Evolutionary conservation across 2,888 invertebrate species (phyloP).

Genomic region (Petrolisthes manimaculis): DNA sequence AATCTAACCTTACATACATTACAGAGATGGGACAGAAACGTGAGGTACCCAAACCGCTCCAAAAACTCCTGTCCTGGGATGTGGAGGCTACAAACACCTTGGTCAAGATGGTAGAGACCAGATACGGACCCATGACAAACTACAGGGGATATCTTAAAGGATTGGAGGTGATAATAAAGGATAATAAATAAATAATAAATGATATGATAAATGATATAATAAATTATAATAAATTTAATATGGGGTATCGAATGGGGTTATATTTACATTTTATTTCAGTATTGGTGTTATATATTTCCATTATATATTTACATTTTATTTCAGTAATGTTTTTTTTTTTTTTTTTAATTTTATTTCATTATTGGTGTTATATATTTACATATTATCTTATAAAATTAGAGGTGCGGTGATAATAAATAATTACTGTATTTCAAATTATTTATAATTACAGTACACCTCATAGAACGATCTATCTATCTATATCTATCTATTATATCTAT

Average conservation of each 20-base stretch:
- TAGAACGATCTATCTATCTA: too few relatives aligned
- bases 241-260: background rate
- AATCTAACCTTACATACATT: too few relatives aligned
- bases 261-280: background rate
- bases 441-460: too few relatives aligned
- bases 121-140: conserved; percentile 44
- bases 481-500: too few relatives aligned
- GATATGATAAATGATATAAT: too few relatives aligned
- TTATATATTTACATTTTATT: background rate
- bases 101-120: conserved; percentile 40
- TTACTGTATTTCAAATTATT: too few relatives aligned
- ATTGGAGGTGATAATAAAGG: conserved; percentile 42
- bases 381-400: conserved; percentile 48
- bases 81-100: conserved; percentile 25
- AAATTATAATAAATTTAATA: background rate
- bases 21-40: conserved; percentile 48
- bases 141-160: conserved; percentile 38
- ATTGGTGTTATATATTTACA: too few relatives aligned
- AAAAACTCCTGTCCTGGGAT: conserved; percentile 45
- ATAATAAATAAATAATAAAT: background rate
- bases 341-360: too few relatives aligned
- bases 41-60: conserved; percentile 35
- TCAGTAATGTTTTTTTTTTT: background rate
- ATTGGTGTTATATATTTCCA: background rate
- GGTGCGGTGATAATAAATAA: conserved; percentile 19